A percentile compares a stretch with the other conserved stretches of the same genome.
phyloP scores from a whole-genome alignment of 2,888 invertebrate genomes.

The Chouioia cunea region DNA sequence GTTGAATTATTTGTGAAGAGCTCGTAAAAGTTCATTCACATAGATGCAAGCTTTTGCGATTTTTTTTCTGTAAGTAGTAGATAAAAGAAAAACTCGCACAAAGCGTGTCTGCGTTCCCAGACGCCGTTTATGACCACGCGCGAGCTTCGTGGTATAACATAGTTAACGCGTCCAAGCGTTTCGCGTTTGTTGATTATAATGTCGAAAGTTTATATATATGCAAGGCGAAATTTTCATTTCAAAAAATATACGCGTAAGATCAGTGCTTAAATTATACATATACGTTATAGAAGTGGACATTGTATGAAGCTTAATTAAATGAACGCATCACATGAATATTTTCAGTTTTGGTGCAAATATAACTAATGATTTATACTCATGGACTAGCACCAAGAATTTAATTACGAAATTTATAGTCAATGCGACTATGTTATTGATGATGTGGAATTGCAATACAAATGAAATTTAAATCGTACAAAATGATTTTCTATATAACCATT shows the following conservation, averaged over 20 bases:
- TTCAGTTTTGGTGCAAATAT: neutral
- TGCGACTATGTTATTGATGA: no score
- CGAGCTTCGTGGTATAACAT: slow-evolving; percentile 47
- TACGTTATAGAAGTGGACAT: no score
- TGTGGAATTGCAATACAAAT: no score
- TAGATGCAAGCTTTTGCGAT: neutral
- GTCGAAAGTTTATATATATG: slow-evolving; percentile 50
- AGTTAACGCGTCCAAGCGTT: slow-evolving; percentile 55
- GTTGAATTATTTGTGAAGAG: no score
- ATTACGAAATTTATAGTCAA: no score
- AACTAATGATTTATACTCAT: slow-evolving; percentile 12
- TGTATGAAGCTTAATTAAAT: slow-evolving; percentile 45
- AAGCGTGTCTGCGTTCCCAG: slow-evolving; percentile 57
- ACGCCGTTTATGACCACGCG: slow-evolving; percentile 58
- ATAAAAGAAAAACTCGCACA: slow-evolving; percentile 27
- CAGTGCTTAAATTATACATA: no score
- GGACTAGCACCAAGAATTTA: no score
- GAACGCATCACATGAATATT: slow-evolving; percentile 32
- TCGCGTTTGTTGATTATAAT: slow-evolving; percentile 55
- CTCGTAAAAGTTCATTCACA: no score
- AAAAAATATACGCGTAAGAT: no score
- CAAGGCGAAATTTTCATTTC: no score
- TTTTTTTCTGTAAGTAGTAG: slow-evolving; percentile 43
- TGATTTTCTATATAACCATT: no score
- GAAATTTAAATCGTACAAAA: no score